These are phyloP conservation scores for Calameuta pallipes DNA, from an alignment of 2,888 invertebrate genomes.

Conservation along the genomic window DNA sequence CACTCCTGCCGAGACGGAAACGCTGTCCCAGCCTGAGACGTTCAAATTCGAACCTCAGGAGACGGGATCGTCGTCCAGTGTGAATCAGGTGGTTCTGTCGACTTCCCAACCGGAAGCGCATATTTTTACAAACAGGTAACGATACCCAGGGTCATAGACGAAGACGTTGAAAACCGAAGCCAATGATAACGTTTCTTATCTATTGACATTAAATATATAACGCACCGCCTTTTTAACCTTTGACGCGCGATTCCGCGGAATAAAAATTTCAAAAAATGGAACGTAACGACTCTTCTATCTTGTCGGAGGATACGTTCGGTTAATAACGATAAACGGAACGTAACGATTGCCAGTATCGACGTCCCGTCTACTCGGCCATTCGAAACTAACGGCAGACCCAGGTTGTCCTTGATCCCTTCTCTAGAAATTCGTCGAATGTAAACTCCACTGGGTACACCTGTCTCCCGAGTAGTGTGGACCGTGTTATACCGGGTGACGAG, in stretches of 20 bases:
- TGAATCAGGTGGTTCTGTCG: conserved; percentile 51
- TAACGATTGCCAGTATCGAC: background rate
- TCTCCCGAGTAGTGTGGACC: background rate
- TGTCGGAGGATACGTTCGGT: background rate
- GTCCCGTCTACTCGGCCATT: background rate
- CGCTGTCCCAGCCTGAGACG: conserved; percentile 51
- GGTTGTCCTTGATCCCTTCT: conserved; percentile 40
- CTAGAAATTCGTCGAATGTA: conserved; percentile 26
- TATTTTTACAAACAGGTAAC: conserved; percentile 58
- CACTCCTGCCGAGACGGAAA: conserved; percentile 58
- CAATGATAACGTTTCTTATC: background rate
- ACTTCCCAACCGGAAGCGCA: conserved; percentile 54
- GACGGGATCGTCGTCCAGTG: conserved; percentile 42
- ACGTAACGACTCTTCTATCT: background rate
- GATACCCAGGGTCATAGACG: background rate
- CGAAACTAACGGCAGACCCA: conserved; percentile 15
- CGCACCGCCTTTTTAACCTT: background rate
- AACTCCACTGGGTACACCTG: conserved; percentile 1
- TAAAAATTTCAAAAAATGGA: background rate
- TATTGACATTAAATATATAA: background rate
- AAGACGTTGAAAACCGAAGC: background rate
- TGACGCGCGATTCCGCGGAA: background rate
- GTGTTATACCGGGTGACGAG: background rate
- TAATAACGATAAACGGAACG: background rate
- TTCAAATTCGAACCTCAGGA: conserved; percentile 51